A percentile compares a stretch with the other conserved stretches of the same genome.
Evolutionary conservation across 2,797 vertebrate genomes (phyloP).

Genomic region (Thaleichthys pacificus): DNA sequence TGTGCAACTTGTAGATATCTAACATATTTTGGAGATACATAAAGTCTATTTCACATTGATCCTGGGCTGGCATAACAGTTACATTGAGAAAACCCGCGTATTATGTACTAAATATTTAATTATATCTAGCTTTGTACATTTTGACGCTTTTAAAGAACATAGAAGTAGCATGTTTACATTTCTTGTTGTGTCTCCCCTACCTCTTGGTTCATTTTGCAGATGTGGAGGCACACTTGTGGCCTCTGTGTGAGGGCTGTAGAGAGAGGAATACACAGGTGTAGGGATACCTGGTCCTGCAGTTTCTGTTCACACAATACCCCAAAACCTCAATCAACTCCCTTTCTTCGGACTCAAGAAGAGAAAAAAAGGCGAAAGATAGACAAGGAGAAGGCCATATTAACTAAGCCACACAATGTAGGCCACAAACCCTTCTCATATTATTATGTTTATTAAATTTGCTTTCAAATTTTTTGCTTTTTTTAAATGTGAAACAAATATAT

Average conservation of each 20-base stretch:
- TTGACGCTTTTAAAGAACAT: neutral
- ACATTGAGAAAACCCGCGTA: neutral
- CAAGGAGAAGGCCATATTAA: slow-evolving; percentile 64
- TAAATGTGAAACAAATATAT: neutral
- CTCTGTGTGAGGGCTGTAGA: slow-evolving; percentile 31
- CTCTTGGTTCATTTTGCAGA: slow-evolving; percentile 36
- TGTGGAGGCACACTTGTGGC: slow-evolving; percentile 61
- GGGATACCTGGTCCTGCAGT: slow-evolving; percentile 31
- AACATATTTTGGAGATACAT: neutral
- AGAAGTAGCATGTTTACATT: neutral
- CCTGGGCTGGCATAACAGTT: neutral
- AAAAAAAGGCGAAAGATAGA: slow-evolving; percentile 65
- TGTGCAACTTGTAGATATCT: neutral
- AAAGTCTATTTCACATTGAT: neutral
- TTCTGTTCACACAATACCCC: slow-evolving; percentile 38
- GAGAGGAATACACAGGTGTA: slow-evolving; percentile 26
- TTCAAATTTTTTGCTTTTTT: neutral
- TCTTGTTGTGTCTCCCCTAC: too few relatives aligned
- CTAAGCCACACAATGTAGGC: slow-evolving; percentile 48
- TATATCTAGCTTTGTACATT: neutral
- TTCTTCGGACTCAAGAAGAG: slow-evolving; percentile 54
- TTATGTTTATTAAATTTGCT: neutral
- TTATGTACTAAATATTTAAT: neutral
- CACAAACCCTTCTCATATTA: neutral
- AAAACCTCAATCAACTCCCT: slow-evolving; percentile 21